Percentiles rank a stretch among this genome's conserved stretches.
phyloP scores from a whole-genome alignment of 2,797 vertebrate species.

The Acanthurus tractus region DNA sequence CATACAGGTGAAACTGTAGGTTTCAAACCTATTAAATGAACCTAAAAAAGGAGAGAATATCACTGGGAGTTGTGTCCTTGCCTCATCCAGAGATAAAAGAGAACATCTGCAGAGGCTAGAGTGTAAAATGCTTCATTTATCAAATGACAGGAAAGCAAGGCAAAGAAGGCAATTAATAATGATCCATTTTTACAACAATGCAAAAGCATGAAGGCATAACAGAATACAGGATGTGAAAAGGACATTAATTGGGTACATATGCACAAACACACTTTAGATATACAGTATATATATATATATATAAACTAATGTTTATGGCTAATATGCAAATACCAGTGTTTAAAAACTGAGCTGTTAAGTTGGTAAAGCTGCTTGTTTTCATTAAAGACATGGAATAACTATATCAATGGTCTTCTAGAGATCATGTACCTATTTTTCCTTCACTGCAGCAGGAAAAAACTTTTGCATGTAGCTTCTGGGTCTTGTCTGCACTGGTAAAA shows the following conservation, averaged over 20 bases:
- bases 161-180: background rate
- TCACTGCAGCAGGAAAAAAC: conserved; percentile 37
- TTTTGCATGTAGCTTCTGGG: conserved; percentile 56
- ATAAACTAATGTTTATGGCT: too few species aligned
- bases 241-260: background rate
- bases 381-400: conserved; percentile 69
- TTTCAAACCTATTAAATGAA: conserved; percentile 35
- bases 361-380: conserved; percentile 56
- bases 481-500: conserved; percentile 62
- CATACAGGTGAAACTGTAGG: conserved; percentile 20
- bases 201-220: background rate
- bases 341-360: conserved; percentile 50
- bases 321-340: conserved; percentile 8
- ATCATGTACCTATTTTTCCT: conserved; percentile 30
- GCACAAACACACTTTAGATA: conserved; percentile 15
- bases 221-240: background rate
- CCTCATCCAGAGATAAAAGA: conserved; percentile 36
- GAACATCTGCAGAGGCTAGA: conserved; percentile 1
- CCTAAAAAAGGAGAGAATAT: background rate
- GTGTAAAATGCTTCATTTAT: conserved; percentile 12
- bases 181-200: background rate
- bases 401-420: conserved; percentile 59
- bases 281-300: too few species aligned
- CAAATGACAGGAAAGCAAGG: background rate
- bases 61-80: conserved; percentile 30